phyloP scores from a whole-genome alignment of 2,797 vertebrate species.

The Melanotaenia boesemani region DNA sequence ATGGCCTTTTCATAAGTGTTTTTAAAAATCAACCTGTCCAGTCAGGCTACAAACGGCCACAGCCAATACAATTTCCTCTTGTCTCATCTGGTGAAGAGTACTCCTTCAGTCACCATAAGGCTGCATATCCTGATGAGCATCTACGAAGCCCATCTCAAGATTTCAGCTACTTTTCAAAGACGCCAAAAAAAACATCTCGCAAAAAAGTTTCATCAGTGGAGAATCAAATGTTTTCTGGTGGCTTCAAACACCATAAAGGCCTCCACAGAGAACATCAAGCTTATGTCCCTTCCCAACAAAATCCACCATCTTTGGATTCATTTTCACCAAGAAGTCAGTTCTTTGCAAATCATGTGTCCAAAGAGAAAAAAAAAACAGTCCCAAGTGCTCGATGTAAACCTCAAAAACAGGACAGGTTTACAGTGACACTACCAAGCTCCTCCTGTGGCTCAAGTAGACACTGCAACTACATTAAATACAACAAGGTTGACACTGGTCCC shows the following conservation, averaged over 20 bases:
- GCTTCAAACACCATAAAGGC: neutral
- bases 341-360: conserved; percentile 11
- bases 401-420: conserved; percentile 7
- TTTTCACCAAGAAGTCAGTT: conserved; percentile 23
- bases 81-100: conserved; percentile 3
- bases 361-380: neutral
- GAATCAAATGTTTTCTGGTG: conserved; percentile 9
- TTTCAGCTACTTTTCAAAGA: conserved; percentile 14
- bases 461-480: neutral
- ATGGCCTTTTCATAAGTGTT: conserved; percentile 1
- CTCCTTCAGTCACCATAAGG: conserved; percentile 12
- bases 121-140: neutral
- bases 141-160: conserved; percentile 14
- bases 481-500: neutral
- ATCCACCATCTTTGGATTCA: conserved; percentile 4
- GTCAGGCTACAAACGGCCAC: conserved; percentile 3
- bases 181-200: conserved; percentile 5
- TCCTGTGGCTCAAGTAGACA: conserved; percentile 6
- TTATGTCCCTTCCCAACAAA: conserved; percentile 1
- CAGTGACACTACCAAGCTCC: conserved; percentile 1
- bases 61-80: conserved; percentile 5
- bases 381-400: conserved; percentile 13
- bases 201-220: neutral
- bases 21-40: conserved; percentile 5
- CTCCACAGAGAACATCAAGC: conserved; percentile 10